phyloP scores from a whole-genome alignment of 2,113 vertebrate species.

The Oceanites oceanicus region DNA sequence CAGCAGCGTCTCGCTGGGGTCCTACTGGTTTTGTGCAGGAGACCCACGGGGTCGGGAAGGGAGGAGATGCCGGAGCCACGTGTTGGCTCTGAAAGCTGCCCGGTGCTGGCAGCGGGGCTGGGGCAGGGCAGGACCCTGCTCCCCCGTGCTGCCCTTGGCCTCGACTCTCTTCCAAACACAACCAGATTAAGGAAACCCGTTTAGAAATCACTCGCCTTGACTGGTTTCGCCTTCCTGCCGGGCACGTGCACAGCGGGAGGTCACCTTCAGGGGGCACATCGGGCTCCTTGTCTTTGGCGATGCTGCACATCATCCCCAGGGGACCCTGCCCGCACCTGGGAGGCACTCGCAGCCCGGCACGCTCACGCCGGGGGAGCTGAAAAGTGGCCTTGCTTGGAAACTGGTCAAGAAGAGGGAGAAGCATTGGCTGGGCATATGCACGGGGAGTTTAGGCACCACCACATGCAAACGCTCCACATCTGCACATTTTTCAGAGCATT shows the following conservation, averaged over 20 bases:
- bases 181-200: neutral
- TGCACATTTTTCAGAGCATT: neutral
- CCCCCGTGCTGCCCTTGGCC: neutral
- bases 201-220: neutral
- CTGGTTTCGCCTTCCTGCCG: accelerated
- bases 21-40: accelerated
- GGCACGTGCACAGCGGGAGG: neutral
- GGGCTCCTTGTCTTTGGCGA: neutral
- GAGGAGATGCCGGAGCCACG: neutral
- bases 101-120: accelerated
- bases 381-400: neutral
- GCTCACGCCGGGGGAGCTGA: accelerated
- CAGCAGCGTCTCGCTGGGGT: neutral
- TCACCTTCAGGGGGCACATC: accelerated
- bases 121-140: neutral
- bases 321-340: neutral
- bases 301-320: neutral
- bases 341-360: accelerated
- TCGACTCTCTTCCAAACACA: accelerated
- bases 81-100: neutral
- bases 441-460: accelerated
- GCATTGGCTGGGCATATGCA: neutral
- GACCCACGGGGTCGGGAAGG: accelerated
- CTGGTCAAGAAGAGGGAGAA: neutral
- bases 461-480: accelerated